Conservation (phyloP, 2,797 vertebrate genomes). For the Notoglanidium macrostoma region DNA sequence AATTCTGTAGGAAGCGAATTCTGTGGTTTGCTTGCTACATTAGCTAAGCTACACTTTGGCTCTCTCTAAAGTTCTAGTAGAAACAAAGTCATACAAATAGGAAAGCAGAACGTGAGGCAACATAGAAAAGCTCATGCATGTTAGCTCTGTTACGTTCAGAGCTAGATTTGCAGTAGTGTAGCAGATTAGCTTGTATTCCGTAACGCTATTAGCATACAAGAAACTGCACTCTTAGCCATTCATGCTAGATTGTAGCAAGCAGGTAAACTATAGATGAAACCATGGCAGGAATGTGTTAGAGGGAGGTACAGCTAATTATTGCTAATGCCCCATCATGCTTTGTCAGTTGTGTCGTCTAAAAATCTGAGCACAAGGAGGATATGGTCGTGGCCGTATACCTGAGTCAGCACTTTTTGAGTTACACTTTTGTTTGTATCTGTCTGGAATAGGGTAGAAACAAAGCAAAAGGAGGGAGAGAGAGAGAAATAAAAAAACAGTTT, state of each 20-base stretch:
- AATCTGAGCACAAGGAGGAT: conserved; percentile 64
- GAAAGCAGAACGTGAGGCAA: conserved; percentile 11
- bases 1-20: background rate
- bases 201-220: conserved; percentile 23
- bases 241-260: conserved; percentile 34
- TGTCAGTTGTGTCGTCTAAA: conserved; percentile 55
- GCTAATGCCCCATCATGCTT: conserved; percentile 45
- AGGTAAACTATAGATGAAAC: background rate
- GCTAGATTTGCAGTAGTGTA: conserved; percentile 23
- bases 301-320: background rate
- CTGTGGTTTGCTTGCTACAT: too few relatives aligned
- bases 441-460: conserved; percentile 77
- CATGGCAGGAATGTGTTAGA: background rate
- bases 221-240: conserved; percentile 42
- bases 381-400: conserved; percentile 79
- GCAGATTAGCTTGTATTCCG: conserved; percentile 20
- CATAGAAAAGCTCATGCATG: conserved; percentile 35
- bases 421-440: conserved; percentile 92
- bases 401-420: conserved; percentile 86
- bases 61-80: background rate
- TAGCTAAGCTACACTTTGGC: too few relatives aligned
- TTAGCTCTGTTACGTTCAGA: background rate
- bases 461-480: conserved; percentile 69
- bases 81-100: background rate
- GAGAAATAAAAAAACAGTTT: conserved; percentile 57